A percentile compares a stretch with the other conserved stretches of the same genome.
These are phyloP conservation scores for Australoheros facetus DNA, from an alignment of 2,797 vertebrate genomes.

Conservation along the genomic window DNA sequence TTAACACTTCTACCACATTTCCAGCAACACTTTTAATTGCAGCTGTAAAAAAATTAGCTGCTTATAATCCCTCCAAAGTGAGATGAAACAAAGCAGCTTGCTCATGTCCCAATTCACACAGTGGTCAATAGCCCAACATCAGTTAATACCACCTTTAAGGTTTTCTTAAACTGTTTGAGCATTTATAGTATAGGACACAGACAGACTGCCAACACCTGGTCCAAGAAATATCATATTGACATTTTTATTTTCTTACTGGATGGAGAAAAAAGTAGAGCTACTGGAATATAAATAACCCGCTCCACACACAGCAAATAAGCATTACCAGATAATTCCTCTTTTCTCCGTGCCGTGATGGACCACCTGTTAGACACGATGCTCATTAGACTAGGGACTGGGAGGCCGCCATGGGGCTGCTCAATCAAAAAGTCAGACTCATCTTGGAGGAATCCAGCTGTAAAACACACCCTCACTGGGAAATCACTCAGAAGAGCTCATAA, in stretches of 20 bases:
- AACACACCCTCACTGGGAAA: constrained; percentile 68
- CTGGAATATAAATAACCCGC: not conserved
- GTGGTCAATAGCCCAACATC: constrained; percentile 15
- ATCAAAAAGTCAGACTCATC: constrained; percentile 70
- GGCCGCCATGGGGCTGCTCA: constrained; percentile 56
- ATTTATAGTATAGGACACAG: not conserved
- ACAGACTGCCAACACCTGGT: not conserved
- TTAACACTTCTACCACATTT: constrained; percentile 48
- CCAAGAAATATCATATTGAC: constrained; percentile 22
- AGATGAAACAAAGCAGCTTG: constrained; percentile 44
- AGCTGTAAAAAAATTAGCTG: constrained; percentile 42
- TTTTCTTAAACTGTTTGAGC: constrained; percentile 20
- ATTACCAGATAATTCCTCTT: constrained; percentile 25
- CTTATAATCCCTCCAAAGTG: constrained; percentile 27
- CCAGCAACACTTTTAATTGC: constrained; percentile 36
- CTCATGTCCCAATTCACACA: constrained; percentile 18
- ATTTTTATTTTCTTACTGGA: constrained; percentile 20
- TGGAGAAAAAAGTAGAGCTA: not conserved
- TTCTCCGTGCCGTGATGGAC: constrained; percentile 45
- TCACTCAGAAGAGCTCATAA: constrained; percentile 68
- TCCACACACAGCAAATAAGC: not conserved
- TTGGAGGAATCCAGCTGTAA: constrained; percentile 75
- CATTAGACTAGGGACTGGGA: constrained; percentile 65
- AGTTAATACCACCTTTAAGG: constrained; percentile 14
- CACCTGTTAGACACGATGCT: constrained; percentile 68